Evolutionary conservation across 2,888 invertebrate genomes (phyloP).

Genomic region (Lampropteryx suffumata): DNA sequence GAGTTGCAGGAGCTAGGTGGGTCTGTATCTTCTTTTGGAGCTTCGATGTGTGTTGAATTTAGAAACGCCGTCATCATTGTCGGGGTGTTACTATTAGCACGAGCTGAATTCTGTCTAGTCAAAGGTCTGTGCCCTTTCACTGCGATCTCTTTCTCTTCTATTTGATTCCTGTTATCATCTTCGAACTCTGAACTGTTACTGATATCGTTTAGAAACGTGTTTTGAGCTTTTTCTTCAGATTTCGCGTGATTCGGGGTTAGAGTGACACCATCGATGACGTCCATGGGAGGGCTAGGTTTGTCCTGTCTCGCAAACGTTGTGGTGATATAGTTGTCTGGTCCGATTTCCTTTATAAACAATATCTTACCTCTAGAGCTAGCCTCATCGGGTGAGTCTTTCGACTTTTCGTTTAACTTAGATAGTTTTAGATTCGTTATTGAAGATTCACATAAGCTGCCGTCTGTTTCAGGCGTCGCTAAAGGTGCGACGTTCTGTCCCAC

Average conservation of each 20-base stretch:
- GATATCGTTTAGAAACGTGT: slow-evolving; percentile 74
- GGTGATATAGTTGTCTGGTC: slow-evolving; percentile 88
- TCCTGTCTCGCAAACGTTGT: slow-evolving; percentile 83
- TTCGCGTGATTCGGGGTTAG: slow-evolving; percentile 68
- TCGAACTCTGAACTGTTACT: slow-evolving; percentile 76
- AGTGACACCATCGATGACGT: slow-evolving; percentile 58
- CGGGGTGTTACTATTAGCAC: slow-evolving; percentile 77
- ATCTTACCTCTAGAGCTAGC: slow-evolving; percentile 73
- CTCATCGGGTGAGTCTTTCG: slow-evolving; percentile 68
- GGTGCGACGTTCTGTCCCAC: slow-evolving; percentile 79
- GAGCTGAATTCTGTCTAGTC: slow-evolving; percentile 85
- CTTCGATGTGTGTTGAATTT: slow-evolving; percentile 69
- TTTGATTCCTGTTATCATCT: slow-evolving; percentile 76
- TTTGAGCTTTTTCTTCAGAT: slow-evolving; percentile 77
- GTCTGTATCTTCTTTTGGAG: slow-evolving; percentile 62
- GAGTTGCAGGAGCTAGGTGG: slow-evolving; percentile 72
- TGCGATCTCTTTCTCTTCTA: slow-evolving; percentile 76
- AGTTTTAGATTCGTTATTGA: slow-evolving; percentile 68
- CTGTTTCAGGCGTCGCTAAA: slow-evolving; percentile 84
- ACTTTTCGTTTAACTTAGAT: slow-evolving; percentile 70
- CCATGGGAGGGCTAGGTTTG: slow-evolving; percentile 52
- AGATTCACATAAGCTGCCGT: slow-evolving; percentile 83
- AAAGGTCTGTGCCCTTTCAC: slow-evolving; percentile 87
- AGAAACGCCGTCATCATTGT: slow-evolving; percentile 77
- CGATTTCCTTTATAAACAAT: slow-evolving; percentile 85